phyloP scores from a whole-genome alignment of 2,888 invertebrate species.

The Bellardia bayeri region DNA sequence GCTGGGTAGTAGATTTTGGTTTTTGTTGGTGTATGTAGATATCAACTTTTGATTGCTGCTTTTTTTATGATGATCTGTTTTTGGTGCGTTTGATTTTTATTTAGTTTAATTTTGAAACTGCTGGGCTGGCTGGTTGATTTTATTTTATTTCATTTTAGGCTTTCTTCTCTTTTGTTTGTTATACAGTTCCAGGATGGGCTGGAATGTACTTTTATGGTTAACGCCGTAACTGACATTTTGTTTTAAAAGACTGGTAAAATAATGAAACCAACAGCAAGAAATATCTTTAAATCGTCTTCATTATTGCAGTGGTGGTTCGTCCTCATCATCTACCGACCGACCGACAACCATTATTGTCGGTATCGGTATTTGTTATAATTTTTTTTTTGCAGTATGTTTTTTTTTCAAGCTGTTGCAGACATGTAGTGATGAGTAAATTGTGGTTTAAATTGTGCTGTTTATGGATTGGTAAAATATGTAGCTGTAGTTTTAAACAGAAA shows the following conservation, averaged over 20 bases:
- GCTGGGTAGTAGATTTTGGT: conserved; percentile 18
- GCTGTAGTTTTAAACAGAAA: conserved; percentile 10
- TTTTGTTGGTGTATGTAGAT: conserved; percentile 4
- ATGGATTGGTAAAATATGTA: conserved; percentile 48
- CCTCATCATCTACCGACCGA: conserved; percentile 19
- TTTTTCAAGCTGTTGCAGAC: conserved; percentile 11
- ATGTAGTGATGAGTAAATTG: conserved; percentile 58
- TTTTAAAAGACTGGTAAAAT: conserved; percentile 61
- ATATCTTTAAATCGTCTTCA: conserved; percentile 51
- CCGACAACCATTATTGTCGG: conserved; percentile 51
- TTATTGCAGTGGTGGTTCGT: conserved; percentile 2
- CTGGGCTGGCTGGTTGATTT: conserved; percentile 42
- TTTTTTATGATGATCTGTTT: conserved; percentile 20
- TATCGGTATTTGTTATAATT: conserved; percentile 6
- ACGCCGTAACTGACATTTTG: conserved; percentile 83
- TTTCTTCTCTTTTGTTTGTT: not conserved
- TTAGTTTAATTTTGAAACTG: conserved; percentile 23
- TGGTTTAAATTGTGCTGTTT: conserved; percentile 49
- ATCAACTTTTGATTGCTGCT: conserved; percentile 42
- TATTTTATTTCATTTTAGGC: not conserved
- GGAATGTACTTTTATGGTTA: conserved; percentile 79
- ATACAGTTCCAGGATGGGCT: conserved; percentile 29
- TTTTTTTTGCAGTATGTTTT: not conserved
- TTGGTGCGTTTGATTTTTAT: conserved; percentile 55
- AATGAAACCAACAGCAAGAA: not conserved